Conservation (phyloP, 2,113 vertebrate genomes). For the Tachycineta bicolor region DNA sequence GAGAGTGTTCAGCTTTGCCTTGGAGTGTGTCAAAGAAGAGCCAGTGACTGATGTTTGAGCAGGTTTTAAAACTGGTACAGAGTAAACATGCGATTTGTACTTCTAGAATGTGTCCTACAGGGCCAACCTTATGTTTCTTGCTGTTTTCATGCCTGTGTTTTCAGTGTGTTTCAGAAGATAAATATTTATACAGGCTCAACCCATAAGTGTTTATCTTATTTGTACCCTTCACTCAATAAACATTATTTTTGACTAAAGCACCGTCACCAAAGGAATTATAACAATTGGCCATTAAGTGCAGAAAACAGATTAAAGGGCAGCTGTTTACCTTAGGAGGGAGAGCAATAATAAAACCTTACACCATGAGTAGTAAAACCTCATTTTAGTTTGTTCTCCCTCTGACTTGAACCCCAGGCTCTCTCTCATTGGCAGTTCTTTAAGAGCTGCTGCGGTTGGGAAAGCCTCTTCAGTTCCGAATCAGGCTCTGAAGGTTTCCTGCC, state of each 20-base stretch:
- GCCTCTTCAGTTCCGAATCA: neutral
- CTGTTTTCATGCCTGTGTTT: neutral
- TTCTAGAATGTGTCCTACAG: neutral
- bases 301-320: neutral
- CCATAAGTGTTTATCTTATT: neutral
- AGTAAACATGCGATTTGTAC: neutral
- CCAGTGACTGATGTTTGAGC: neutral
- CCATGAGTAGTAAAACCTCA: neutral
- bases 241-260: neutral
- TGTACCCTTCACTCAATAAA: neutral
- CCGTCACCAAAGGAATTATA: neutral
- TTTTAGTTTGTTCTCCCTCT: neutral
- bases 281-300: neutral
- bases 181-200: slow-evolving; percentile 1
- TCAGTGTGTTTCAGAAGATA: neutral
- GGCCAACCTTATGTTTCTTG: neutral
- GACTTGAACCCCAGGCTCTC: neutral
- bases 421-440: fast-evolving
- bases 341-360: neutral
- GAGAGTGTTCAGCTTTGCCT: neutral
- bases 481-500: neutral
- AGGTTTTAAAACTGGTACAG: neutral
- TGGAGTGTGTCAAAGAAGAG: neutral
- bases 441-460: neutral
- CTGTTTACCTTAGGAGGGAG: neutral